A percentile compares a stretch with the other conserved stretches of the same genome.
phyloP scores from a whole-genome alignment of 1,140 invertebrate species.

The Akabosia matsudoensis region DNA sequence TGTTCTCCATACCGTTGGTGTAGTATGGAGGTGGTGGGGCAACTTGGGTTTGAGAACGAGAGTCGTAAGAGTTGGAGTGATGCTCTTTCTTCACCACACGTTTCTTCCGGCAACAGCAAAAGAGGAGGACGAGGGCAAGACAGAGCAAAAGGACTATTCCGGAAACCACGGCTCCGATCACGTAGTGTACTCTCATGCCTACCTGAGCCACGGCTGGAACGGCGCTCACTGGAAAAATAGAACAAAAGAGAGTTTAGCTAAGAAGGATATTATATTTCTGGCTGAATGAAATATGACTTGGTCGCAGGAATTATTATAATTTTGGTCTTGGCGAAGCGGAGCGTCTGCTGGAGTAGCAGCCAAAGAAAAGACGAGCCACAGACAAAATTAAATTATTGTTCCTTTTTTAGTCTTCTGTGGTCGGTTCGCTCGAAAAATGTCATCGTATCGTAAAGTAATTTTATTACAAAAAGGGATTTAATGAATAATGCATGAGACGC shows the following conservation, averaged over 20 bases:
- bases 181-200: slow-evolving; percentile 42
- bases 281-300: slow-evolving; percentile 16
- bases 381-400: background rate
- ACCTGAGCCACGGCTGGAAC: slow-evolving; percentile 45
- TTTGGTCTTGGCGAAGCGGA: no score
- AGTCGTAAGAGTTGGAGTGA: slow-evolving; percentile 61
- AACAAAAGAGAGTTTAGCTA: slow-evolving; percentile 1
- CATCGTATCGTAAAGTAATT: background rate
- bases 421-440: background rate
- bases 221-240: slow-evolving; percentile 36
- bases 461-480: background rate
- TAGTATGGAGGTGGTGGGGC: slow-evolving; percentile 79
- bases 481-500: background rate
- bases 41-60: slow-evolving; percentile 70
- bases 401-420: background rate
- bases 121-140: slow-evolving; percentile 71
- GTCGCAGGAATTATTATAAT: background rate
- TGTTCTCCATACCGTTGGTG: slow-evolving; percentile 74
- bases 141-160: slow-evolving; percentile 75
- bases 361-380: background rate
- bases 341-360: background rate
- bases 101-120: slow-evolving; percentile 81
- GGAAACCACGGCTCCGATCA: slow-evolving; percentile 61
- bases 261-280: background rate
- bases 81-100: slow-evolving; percentile 71